Conservation (phyloP, 2,888 invertebrate genomes). For the Lamproptera curius region DNA sequence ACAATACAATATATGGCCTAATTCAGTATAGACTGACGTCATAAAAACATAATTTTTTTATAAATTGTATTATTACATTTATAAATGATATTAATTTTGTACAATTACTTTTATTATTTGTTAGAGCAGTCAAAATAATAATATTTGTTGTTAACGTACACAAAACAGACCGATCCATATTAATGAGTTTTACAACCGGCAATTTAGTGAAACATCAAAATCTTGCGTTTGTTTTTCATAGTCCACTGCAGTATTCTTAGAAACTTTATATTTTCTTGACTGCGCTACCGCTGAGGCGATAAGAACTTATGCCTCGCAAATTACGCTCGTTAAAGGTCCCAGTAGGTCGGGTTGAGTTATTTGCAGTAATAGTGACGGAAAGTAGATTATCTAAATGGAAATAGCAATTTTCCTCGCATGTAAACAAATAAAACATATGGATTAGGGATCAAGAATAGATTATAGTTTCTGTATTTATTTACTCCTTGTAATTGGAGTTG, state of each 20-base stretch:
- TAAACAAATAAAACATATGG: not conserved
- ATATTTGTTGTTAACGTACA: no score
- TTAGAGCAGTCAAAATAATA: no score
- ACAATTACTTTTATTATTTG: no score
- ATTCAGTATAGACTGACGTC: no score
- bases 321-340: conserved; percentile 6
- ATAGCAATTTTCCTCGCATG: not conserved
- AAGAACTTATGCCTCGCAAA: conserved; percentile 13
- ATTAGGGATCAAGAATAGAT: no score
- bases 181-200: not conserved
- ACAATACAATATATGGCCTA: no score
- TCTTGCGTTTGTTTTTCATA: not conserved
- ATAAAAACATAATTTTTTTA: no score
- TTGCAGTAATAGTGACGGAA: conserved; percentile 7
- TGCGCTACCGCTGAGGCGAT: conserved; percentile 7
- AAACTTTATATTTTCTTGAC: conserved; percentile 4
- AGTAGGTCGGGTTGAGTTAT: conserved; percentile 5
- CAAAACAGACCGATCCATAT: not conserved
- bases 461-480: no score
- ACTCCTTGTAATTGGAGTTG: no score
- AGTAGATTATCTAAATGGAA: not conserved
- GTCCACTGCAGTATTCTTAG: not conserved
- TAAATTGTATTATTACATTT: no score
- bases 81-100: no score
- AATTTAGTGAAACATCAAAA: not conserved